Conservation (phyloP, 2,113 vertebrate genomes). For the Pachycephala philippinensis region DNA sequence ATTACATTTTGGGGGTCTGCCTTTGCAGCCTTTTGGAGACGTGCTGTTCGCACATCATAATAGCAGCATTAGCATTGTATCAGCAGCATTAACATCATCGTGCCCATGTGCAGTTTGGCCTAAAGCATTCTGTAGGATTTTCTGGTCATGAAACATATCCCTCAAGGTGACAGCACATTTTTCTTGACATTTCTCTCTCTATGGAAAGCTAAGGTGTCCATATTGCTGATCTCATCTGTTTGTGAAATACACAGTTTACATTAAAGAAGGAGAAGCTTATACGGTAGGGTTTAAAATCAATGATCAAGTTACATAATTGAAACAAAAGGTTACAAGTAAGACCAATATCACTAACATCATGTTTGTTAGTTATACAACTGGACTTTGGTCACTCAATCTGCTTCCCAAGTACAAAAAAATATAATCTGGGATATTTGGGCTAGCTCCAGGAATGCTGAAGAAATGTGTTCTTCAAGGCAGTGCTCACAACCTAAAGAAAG, state of each 20-base stretch:
- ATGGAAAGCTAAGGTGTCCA: background rate
- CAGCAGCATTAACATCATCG: fast-evolving
- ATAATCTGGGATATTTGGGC: background rate
- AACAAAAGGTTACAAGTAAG: background rate
- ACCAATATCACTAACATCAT: background rate
- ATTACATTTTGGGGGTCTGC: background rate
- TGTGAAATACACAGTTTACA: background rate
- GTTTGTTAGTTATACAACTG: background rate
- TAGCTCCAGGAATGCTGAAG: background rate
- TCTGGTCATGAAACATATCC: background rate
- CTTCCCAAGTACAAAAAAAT: background rate
- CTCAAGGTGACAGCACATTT: background rate
- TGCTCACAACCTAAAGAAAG: background rate
- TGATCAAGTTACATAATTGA: background rate
- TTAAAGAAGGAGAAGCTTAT: background rate
- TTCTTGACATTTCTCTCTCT: background rate
- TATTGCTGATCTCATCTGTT: background rate
- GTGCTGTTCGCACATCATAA: background rate
- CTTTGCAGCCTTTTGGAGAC: background rate
- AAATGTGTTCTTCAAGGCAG: background rate
- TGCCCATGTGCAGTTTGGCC: background rate
- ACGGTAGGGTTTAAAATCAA: background rate
- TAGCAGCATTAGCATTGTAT: fast-evolving
- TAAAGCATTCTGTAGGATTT: background rate
- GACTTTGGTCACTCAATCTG: background rate